Percentiles rank a stretch among this genome's conserved stretches.
Conservation (phyloP, 2,113 vertebrate species). For the Poicephalus gulielmi region DNA sequence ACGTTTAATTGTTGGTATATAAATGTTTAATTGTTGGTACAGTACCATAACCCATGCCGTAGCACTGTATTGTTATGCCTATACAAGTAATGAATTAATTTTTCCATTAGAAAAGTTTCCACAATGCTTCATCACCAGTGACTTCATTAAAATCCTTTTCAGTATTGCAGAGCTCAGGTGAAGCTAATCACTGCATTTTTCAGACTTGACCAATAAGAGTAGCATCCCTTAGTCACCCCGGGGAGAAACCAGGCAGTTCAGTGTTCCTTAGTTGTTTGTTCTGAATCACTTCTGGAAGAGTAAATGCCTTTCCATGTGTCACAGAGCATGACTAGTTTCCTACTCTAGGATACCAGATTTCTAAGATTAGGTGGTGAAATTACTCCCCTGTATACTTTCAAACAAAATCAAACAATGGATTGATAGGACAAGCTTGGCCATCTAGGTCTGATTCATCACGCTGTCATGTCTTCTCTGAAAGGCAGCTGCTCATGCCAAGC, state of each 20-base stretch:
- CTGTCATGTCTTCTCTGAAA: not conserved
- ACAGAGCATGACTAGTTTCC: not conserved
- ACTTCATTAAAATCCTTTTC: not conserved
- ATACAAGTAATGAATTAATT: not conserved
- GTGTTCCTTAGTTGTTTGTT: not conserved
- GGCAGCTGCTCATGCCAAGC: slow-evolving; percentile 35
- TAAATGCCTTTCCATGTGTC: not conserved
- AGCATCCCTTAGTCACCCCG: not conserved
- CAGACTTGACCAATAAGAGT: not conserved
- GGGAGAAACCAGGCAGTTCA: not conserved
- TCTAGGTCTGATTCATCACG: not conserved
- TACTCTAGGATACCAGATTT: not conserved
- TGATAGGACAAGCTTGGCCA: not conserved
- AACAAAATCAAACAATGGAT: not conserved
- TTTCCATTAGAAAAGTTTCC: not conserved
- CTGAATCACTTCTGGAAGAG: not conserved
- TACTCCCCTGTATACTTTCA: not conserved
- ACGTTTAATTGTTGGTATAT: too few species aligned
- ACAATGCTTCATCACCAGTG: not conserved
- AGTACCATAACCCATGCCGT: not conserved
- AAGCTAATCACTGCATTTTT: not conserved
- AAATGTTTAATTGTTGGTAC: not conserved
- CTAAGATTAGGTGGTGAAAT: not conserved
- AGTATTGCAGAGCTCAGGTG: not conserved
- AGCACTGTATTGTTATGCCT: not conserved